These are phyloP conservation scores for Mus minutoides DNA, from an alignment of 2,797 vertebrate species.

Conservation along the genomic window DNA sequence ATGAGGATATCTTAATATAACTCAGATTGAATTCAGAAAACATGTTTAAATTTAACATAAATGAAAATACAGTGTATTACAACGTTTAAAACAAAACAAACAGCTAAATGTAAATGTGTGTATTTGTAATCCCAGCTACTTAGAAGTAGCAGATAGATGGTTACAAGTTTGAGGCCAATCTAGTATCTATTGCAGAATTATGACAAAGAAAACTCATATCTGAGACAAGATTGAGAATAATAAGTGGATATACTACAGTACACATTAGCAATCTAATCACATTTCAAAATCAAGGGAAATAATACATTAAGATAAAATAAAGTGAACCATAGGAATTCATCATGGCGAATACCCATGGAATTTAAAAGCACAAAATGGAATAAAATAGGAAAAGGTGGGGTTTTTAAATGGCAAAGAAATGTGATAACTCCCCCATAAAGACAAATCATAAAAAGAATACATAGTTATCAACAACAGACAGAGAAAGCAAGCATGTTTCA, in stretches of 20 bases:
- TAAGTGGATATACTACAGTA: not conserved
- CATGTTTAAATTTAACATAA: not conserved
- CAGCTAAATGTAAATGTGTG: no score
- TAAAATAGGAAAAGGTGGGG: not conserved
- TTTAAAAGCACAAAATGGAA: conserved; percentile 1
- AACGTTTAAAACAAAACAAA: not conserved
- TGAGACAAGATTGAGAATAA: not conserved
- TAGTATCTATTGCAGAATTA: not conserved
- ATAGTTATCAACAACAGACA: not conserved
- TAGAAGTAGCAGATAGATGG: not conserved
- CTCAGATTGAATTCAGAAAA: not conserved
- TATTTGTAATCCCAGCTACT: no score
- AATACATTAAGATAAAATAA: not conserved
- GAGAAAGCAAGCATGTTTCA: not conserved
- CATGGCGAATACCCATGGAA: not conserved
- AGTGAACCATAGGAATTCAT: not conserved
- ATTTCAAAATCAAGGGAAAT: not conserved
- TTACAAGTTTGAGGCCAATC: not conserved
- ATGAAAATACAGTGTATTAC: not conserved
- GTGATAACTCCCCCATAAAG: not conserved
- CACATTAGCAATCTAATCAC: not conserved
- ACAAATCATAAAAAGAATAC: not conserved
- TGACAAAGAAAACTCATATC: not conserved
- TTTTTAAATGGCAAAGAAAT: not conserved
- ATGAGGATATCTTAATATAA: not conserved